phyloP scores from a whole-genome alignment of 2,113 vertebrate genomes.

The Bagarius yarrelli region DNA sequence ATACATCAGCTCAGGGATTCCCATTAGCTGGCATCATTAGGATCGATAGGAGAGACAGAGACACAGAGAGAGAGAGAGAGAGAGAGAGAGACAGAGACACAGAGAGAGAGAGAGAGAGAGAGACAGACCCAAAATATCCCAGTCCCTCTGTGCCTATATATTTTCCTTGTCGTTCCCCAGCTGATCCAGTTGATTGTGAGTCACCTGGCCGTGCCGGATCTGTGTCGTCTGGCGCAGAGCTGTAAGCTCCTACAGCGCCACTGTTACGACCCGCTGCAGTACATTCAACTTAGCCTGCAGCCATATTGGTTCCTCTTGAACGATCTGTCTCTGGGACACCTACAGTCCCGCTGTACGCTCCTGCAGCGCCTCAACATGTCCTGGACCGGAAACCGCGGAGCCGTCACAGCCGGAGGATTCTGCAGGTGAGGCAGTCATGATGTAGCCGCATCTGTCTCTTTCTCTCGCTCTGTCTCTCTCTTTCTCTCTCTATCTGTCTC shows the following conservation, averaged over 20 bases:
- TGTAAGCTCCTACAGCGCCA: conserved; percentile 95
- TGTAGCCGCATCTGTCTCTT: neutral
- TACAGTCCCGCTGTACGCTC: conserved; percentile 88
- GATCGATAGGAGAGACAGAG: neutral
- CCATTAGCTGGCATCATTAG: neutral
- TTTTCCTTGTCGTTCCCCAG: conserved; percentile 61
- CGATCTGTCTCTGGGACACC: conserved; percentile 86
- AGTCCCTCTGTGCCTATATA: neutral
- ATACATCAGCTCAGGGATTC: neutral
- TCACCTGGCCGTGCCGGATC: conserved; percentile 92
- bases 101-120: too few species aligned
- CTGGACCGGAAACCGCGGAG: conserved; percentile 94
- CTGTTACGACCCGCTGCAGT: conserved; percentile 94
- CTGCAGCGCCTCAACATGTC: conserved; percentile 97
- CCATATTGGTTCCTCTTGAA: conserved; percentile 92
- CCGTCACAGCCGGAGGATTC: conserved; percentile 88
- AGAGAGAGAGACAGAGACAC: too few species aligned
- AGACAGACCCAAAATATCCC: neutral
- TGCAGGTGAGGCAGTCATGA: conserved; percentile 80
- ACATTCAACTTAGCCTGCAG: conserved; percentile 95
- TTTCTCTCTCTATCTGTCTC: too few species aligned
- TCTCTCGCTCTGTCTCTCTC: neutral
- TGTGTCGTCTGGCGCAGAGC: conserved; percentile 93
- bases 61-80: too few species aligned
- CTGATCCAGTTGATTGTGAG: conserved; percentile 96